Base-by-base conservation (phyloP, 2,888 invertebrate genomes). In the Clunio marinus region DNA sequence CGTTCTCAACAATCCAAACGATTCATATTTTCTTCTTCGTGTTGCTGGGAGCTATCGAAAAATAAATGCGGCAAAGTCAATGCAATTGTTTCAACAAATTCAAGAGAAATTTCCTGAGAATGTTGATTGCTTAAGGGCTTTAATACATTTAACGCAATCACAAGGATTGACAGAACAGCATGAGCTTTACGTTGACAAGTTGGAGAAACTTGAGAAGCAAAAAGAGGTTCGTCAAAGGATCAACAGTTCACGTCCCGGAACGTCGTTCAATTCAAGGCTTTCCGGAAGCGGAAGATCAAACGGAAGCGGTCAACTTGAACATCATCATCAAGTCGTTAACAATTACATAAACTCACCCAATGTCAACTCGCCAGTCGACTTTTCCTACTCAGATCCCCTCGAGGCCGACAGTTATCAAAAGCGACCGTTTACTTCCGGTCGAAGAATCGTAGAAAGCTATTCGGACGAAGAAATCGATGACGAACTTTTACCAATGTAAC, bases 81-180 rank as follows among this genome's bases (percentile, higher is more conserved):
- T 79, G 69, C 75, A 75, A 58, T 74, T 79, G 72, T 79, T 79
- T 63, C 77, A 78, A 70, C 76, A 77, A 59, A 79, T 97, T 74
- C 91, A 96, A 75, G 82, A 85, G 20, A 86, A 87, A 72, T 98
- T 98, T 77, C 98, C 98, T 0, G 96, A 97, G 71, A 96, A 97
- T 77, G 84, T 92, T 1, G 95, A 96, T 75, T 97, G 97, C 85
- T 78, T 97, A 89, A 88, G 78, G 78, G 86, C 79, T 0, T 69
- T 79, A 13, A 75, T 79, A 69, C 78, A 79, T 71, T 76, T 76
- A 1, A 77, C 78, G n/a, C 78, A 77, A 55, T 75, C 77, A 75
- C 83, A 97, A 74, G 96, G 96, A 0, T 83, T 97, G 75, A 85
- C 90, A 41, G 97, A 98, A 75, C 89, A 93, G 0, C 73, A 77